A percentile compares a stretch with the other conserved stretches of the same genome.
Evolutionary conservation across 2,797 vertebrate genomes (phyloP).

Genomic region (Coracias cyanogaster): DNA sequence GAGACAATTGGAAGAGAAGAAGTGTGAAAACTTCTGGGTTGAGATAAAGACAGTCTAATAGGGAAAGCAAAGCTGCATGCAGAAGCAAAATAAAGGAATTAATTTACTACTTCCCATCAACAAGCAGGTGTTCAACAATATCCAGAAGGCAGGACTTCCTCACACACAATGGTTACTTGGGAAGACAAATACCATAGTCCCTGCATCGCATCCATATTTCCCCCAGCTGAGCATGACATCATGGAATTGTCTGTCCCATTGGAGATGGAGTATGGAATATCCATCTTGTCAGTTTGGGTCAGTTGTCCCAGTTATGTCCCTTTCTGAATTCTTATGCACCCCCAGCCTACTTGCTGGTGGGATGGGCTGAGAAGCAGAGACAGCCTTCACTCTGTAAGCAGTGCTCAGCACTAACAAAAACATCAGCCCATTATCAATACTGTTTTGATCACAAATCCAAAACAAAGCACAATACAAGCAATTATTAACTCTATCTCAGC

Average conservation of each 20-base stretch:
- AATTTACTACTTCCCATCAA: fast-evolving
- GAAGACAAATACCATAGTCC: not conserved
- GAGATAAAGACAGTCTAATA: not conserved
- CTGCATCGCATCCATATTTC: not conserved
- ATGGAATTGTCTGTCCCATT: not conserved
- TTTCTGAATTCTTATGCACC: not conserved
- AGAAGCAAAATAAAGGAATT: not conserved
- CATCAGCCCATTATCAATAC: not conserved
- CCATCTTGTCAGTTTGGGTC: not conserved
- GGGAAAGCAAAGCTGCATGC: not conserved
- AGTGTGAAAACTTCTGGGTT: not conserved
- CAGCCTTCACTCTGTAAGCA: too few species aligned
- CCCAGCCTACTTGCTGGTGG: fast-evolving
- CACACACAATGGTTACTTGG: fast-evolving
- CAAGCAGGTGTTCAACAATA: not conserved
- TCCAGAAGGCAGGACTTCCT: not conserved
- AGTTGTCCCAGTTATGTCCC: not conserved
- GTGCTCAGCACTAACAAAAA: not conserved
- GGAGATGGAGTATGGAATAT: not conserved
- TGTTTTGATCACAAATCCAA: not conserved
- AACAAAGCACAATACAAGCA: not conserved
- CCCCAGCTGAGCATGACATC: not conserved
- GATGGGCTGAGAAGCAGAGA: not conserved
- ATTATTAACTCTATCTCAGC: not conserved
- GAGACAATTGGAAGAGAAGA: not conserved